Base-by-base conservation (phyloP, 2,113 vertebrate species). In the Isurus oxyrinchus region DNA sequence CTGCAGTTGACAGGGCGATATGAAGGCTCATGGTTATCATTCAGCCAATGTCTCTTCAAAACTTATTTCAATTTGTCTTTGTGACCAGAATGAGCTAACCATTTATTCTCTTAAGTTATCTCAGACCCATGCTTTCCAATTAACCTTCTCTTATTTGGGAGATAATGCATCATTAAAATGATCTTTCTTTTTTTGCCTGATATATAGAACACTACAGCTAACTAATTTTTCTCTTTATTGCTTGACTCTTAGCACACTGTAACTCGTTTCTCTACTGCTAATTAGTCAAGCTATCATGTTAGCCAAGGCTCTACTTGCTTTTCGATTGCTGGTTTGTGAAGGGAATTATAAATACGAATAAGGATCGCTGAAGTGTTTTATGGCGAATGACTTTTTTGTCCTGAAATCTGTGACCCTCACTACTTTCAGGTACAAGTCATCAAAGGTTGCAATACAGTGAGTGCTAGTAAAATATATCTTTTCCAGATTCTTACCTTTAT, bases 131-230 rank as follows among this genome's bases (percentile, higher is more conserved):
- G 23, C 94, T 95, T 72, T 95, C 94, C 49, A 95, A 95, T 95
- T 95, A 95, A 95, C 67, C 94, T 95, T 95, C 40, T 95, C 67
- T 91, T 72, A 16, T 95, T 95, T 69, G 94, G 67, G 63, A 76
- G 94, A 95, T 95, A 95, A 95, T 76, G 67, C 21, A 95, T 95
- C 94, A 95, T 95, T 95, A 95, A 95, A 76, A 55, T 55, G 25
- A 72, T 95, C 44, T 40, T 94, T 94, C 14, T 44, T 40, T 53
- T 76, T 76, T 55, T 95, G 49, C 31, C 67, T 72, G 94, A 19
- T 95, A 53, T 55, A 95, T 53, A 49, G 94, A 72, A 49, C 44
- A 35, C 94, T 72, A 23, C 67, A 31, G 10, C 94, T 10, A 76
- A 72, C 66, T 95, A 49, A 95, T 72, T 72, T 76, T 72, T 27